Base-by-base conservation (phyloP, 2,113 vertebrate species). In the Cinclus mexicanus region DNA sequence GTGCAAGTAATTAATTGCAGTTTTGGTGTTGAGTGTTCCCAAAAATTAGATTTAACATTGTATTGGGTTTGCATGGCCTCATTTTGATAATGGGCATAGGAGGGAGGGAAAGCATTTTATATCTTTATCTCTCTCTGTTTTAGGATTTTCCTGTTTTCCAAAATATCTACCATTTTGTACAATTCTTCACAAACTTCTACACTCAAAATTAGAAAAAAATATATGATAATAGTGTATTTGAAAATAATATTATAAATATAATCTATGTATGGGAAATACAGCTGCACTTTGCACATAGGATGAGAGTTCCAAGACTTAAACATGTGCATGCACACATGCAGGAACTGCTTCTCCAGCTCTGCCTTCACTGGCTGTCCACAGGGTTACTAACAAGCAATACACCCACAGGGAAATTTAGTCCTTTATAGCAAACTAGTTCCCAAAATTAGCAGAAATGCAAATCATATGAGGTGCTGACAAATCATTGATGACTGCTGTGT, bases 21-120 rank as follows among this genome's bases (percentile, higher is more conserved):
- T 23, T 71, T 87, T 6, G 1, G 12, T 52, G n/a, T 20, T 89
- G 70, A 89, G 64, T 56, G 28, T 41, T 95, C 60, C n/a, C 78
- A 84, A 42, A 69, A 88, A 75, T 47, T 71, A 65, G 13, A 78
- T 71, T 64, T 77, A 31, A n/a, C 42, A 42, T 71, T 33, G 14
- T 19, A 37, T 44, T 37, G 22, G 3, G 18, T 37, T 77, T 37
- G 9, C 18, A 37, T 33, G 22, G 26, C 23, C 22, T 52, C 0
- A 0, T 77, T 52, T 68, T 33, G 31, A 26, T 22, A 16, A 21
- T 0, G 4, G 23, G 3, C 3, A 2, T 11, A 7, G 14, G 5
- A 7, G 37, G 14, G 10, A 8, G 7, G 14, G 39, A n/a, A 82
- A 88, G 13, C 42, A 72, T 89, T 92, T 92, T 92, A 21, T 69